A percentile compares a stretch with the other conserved stretches of the same genome.
Evolutionary conservation across 2,888 invertebrate genomes (phyloP).

Genomic region (Aradus depressus): DNA sequence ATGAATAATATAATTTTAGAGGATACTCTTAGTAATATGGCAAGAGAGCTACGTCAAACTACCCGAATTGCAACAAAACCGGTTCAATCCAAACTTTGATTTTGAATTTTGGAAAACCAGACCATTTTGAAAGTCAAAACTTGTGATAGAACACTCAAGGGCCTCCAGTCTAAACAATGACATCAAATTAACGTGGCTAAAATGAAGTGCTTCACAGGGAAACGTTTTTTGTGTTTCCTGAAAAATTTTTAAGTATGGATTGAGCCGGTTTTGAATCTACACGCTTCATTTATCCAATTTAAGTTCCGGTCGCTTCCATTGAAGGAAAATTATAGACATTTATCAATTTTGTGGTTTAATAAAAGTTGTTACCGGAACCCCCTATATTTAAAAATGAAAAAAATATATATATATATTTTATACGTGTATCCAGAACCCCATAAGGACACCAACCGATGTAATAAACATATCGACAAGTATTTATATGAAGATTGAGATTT

Average conservation of each 20-base stretch:
- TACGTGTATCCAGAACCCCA: no score
- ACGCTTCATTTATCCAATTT: no score
- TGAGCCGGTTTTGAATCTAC: no score
- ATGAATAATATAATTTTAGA: constrained; percentile 10
- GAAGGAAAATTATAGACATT: no score
- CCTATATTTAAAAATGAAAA: no score
- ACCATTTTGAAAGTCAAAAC: not conserved
- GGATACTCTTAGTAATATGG: constrained; percentile 9
- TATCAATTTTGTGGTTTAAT: no score
- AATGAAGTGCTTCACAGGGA: not conserved
- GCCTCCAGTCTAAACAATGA: constrained; percentile 6
- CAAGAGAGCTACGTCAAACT: constrained; percentile 7
- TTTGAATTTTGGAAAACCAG: constrained; percentile 1
- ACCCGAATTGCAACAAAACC: constrained; percentile 3
- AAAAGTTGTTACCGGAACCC: no score
- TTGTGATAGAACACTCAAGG: constrained; percentile 1
- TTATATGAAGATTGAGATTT: no score
- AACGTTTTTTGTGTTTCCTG: constrained; percentile 2
- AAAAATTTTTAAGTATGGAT: not conserved
- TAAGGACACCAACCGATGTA: no score
- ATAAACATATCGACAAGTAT: no score
- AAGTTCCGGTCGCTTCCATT: no score
- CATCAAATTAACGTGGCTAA: not conserved
- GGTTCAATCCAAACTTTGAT: not conserved
- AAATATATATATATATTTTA: no score